Evolutionary conservation across 2,113 vertebrate genomes (phyloP), one percentile per base, ranked within the genome.

Genomic region (Etheostoma spectabile): DNA sequence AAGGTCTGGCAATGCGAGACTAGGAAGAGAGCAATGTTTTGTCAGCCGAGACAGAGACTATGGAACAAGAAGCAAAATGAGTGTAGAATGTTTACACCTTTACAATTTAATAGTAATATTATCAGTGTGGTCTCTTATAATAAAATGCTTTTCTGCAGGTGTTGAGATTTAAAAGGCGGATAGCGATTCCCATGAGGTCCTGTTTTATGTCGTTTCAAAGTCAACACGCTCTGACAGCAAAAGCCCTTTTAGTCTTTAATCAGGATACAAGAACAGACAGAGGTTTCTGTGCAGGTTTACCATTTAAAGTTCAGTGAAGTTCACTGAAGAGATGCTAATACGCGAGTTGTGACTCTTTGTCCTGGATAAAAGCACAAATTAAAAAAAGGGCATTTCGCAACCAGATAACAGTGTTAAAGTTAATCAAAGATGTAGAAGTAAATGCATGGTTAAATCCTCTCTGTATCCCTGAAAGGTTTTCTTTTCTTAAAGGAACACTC

Each of bases 261-360:
- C 12, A 22, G 35, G 24, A 70, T 10, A 33, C 22, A 63, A 66
- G 38, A 71, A 33, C 46, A 65, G 55, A 76, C 60, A 52, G 8
- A 79, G 66, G 74, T 60, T 52, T 67, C 19, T 64, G 42, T 3
- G 21, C 56, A 71, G 82, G 79, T 73, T 67, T 62, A 62, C 49
- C 59, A 63, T n/a, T 61, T 46, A 72, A 71, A 68, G 61, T 56
- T 77, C 55, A 77, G 48, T 22, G 7, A 45, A 33, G 55, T 74
- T 75, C 57, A 74, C 5, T 7, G 21, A 55, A 60, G 35, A 61
- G 24, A 60, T 10, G 60, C 15, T n/a, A 12, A 21, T 56, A 59
- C 30, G 46, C 35, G 6, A 30, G 49, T 35, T 1, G 1, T 33
- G 59, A 65, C 30, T 63, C 68, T 83, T 56, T 55, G 49, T 52